Percentiles rank a stretch among this genome's conserved stretches.
These are phyloP conservation scores for Thereva nobilitata DNA, from an alignment of 2,888 invertebrate genomes.

Conservation along the genomic window DNA sequence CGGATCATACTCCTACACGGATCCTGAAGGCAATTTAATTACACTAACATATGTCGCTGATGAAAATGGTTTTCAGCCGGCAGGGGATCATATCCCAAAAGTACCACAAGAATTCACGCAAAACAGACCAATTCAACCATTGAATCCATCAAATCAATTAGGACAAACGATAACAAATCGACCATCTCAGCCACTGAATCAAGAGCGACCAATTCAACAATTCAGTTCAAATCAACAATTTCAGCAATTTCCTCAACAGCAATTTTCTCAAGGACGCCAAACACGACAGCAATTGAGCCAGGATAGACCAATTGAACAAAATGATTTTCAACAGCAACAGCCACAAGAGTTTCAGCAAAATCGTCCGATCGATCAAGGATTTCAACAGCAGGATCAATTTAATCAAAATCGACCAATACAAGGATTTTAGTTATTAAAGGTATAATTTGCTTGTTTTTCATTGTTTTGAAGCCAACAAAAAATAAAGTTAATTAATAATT, in stretches of 20 bases:
- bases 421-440: too few species aligned
- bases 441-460: too few species aligned
- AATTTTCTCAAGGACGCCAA: constrained; percentile 15
- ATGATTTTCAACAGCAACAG: too few species aligned
- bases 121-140: constrained; percentile 33
- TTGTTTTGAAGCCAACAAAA: neutral
- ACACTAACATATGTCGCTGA: constrained; percentile 70
- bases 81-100: constrained; percentile 68
- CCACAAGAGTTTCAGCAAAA: constrained; percentile 4
- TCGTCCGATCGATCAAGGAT: constrained; percentile 2
- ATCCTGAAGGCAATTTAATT: constrained; percentile 70
- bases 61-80: constrained; percentile 72
- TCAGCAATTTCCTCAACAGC: constrained; percentile 18
- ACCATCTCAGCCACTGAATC: constrained; percentile 11
- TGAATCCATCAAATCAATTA: constrained; percentile 5
- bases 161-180: constrained; percentile 1
- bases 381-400: neutral
- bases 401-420: constrained; percentile 16
- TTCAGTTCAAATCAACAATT: constrained; percentile 6
- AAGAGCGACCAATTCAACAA: constrained; percentile 23
- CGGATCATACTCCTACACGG: constrained; percentile 72
- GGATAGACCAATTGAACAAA: constrained; percentile 12
- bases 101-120: constrained; percentile 55
- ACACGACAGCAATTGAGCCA: constrained; percentile 7
- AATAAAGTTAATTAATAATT: neutral